phyloP scores from a whole-genome alignment of 2,888 invertebrate species.

The Hirtodrosophila histrioides region DNA sequence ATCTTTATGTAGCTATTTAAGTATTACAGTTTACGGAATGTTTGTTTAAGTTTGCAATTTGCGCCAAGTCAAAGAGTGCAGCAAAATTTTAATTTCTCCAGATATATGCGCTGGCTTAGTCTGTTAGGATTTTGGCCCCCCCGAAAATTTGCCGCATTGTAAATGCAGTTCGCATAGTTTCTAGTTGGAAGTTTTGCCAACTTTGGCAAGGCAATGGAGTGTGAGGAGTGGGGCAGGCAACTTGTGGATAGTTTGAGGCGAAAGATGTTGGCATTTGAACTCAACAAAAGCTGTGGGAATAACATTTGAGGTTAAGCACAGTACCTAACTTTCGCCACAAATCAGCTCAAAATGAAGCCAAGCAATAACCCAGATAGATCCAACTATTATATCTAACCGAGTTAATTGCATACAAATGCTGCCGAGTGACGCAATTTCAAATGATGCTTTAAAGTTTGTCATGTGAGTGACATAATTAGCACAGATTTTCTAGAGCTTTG shows the following conservation, averaged over 20 bases:
- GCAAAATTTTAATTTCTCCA: conserved; percentile 21
- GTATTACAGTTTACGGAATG: background rate
- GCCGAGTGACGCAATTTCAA: conserved; percentile 23
- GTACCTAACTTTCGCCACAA: conserved; percentile 30
- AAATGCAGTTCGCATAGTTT: conserved; percentile 67
- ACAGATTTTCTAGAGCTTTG: conserved; percentile 4
- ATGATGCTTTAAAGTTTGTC: conserved; percentile 25
- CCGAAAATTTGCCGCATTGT: conserved; percentile 60
- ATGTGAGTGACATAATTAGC: conserved; percentile 31
- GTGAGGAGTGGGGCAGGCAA: background rate
- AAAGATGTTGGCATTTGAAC: conserved; percentile 33
- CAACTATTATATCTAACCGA: background rate
- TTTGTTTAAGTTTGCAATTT: conserved; percentile 10
- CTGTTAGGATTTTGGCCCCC: conserved; percentile 13
- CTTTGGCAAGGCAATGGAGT: conserved; percentile 19
- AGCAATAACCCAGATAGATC: conserved; percentile 19
- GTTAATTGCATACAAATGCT: conserved; percentile 35
- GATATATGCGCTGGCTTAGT: conserved; percentile 5
- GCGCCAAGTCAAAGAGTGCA: background rate
- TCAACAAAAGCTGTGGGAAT: conserved; percentile 8
- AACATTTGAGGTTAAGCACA: conserved; percentile 14
- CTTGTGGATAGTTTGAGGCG: conserved; percentile 31
- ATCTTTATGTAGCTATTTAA: background rate
- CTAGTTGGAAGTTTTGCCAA: conserved; percentile 60
- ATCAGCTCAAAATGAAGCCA: conserved; percentile 27